Base-by-base conservation (phyloP, 2,888 invertebrate species). In the Macrosoma leucophasiata region DNA sequence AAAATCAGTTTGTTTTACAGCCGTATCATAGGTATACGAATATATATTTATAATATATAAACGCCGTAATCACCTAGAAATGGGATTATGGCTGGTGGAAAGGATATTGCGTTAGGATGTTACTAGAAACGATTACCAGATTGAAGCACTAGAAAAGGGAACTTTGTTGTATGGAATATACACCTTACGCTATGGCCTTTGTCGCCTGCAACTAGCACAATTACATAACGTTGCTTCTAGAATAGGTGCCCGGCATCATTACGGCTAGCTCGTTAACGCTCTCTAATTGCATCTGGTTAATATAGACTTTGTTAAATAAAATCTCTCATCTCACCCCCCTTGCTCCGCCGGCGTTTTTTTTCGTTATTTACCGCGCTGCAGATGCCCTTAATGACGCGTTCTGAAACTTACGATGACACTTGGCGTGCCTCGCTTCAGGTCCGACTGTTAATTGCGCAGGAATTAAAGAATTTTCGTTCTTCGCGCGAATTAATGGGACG, bases 231-330 rank as follows among this genome's bases (percentile, higher is more conserved):
- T 35, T 43, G 41, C 42, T 47, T 46, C 44, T 46, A 68, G 70
- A 77, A 75, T 81, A 76, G 54, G 45, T 51, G 30, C 65, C 68
- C 60, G 60, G 61, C 71, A 78, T 81, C 82, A 84, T 84, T 84
- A 84, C 79, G 59, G 71, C 59, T 61, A 62, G 76, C 82, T 82
- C 82, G 82, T 82, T 84, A 82, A 77, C 77, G 68, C 53, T 72
- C 82, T 77, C 77, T 84, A 84, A 84, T 84, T 84, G 82, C 82
- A 76, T 78, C 74, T 79, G 79, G 78, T 84, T 84, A 84, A 84
- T 84, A 82, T 79, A 84, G 79, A 84, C 82, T 82, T 82, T 84
- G 82, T 82, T 82, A 81, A 82, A 82, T 84, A 82, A 84, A 84
- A 82, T 82, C 82, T 81, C 79, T 78, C 79, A 75, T 78, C 75